Evolutionary conservation across 2,888 invertebrate species (phyloP).

Genomic region (Catocala sponsa): DNA sequence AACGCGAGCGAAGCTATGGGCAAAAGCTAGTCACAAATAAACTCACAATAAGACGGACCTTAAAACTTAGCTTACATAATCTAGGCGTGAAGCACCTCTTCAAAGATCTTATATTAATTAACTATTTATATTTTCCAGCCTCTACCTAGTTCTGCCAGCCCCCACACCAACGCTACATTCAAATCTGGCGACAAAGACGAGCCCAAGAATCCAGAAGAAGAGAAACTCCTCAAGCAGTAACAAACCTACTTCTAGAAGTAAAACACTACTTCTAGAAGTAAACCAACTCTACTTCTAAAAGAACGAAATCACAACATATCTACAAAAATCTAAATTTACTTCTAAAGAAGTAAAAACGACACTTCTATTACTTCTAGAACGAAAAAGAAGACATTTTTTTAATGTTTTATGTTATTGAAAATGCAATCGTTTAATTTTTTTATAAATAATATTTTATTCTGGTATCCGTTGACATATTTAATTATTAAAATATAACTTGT

Average conservation of each 20-base stretch:
- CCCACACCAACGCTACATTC: constrained; percentile 70
- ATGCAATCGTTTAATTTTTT: neutral
- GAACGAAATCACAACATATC: neutral
- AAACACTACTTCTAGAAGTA: constrained; percentile 38
- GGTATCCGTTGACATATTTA: neutral
- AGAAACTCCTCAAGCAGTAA: constrained; percentile 76
- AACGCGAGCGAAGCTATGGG: too few relatives aligned
- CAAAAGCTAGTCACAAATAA: too few relatives aligned
- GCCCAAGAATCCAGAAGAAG: constrained; percentile 67
- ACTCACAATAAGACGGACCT: too few relatives aligned
- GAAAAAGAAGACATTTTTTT: too few relatives aligned
- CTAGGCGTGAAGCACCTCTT: too few relatives aligned
- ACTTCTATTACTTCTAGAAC: neutral
- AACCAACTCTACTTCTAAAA: neutral
- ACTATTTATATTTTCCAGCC: constrained; percentile 55
- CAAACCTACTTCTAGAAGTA: constrained; percentile 28
- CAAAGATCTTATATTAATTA: too few relatives aligned
- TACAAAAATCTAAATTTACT: neutral
- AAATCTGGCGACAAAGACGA: constrained; percentile 56
- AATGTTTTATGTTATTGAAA: neutral
- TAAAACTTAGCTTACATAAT: too few relatives aligned
- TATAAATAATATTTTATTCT: neutral
- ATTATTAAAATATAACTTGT: neutral
- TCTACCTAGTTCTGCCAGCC: constrained; percentile 68
- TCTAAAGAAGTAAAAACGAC: neutral